Base-by-base conservation (phyloP, 1,140 invertebrate genomes). In the Danaus melanippus region DNA sequence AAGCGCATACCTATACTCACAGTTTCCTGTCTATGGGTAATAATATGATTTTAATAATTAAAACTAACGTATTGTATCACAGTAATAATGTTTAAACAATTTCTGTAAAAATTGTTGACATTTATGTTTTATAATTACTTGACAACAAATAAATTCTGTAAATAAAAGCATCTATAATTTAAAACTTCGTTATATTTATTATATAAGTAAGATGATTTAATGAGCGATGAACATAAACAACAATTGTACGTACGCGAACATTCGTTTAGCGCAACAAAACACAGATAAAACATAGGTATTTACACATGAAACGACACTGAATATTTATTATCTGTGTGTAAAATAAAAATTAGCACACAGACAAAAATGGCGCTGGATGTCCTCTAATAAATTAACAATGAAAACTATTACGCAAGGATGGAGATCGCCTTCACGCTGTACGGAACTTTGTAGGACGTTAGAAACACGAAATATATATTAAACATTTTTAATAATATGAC, bases 321-420 rank as follows among this genome's bases (percentile, higher is more conserved):
- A 42, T 50, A 47, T 47, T 15, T 50, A 17, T 47, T 47, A 17
- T 10, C 46, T 15, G 17, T 32, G 21, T 32, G 21, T 32, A 32
- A 32, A 32, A 32, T 32, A 32, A 32, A 32, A 12, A 46, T 12
- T 42, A 43, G 15, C 53, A 41, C 41, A 40, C 41, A 15, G 12
- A 32, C 21, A 32, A 32, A 32, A 32, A 32, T 32, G 21, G 21
- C 21, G 21, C 21, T 32, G 21, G 6, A 32, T 44, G 63, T 52
- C 56, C 63, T 62, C 59, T 53, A 53, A 64, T 60, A 56, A 50
- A 60, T 47, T 53, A n/a, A 41, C 47, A 53, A 59, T 56, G 57
- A 66, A 55, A 57, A 48, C 17, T 46, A 54, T 60, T 62, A 52
- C 54, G 60, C 57, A 66, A 66, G 56, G 60, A 45, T 53, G 60